phyloP scores from a whole-genome alignment of 2,888 invertebrate species.

The Hemithea aestivaria region DNA sequence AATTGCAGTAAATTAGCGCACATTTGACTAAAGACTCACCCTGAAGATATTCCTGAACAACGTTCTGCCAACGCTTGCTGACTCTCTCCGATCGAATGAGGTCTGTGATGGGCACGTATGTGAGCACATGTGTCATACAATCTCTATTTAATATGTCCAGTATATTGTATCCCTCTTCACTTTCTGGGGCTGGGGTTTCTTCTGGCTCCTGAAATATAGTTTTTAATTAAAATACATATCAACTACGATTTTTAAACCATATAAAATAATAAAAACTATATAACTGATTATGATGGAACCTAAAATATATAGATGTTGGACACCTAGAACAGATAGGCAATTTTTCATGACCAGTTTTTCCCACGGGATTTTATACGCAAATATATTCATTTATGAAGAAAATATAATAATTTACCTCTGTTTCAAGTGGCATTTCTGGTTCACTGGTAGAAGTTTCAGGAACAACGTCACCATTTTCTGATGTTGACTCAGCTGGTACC shows the following conservation, averaged over 20 bases:
- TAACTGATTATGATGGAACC: too few species aligned
- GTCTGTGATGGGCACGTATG: conserved; percentile 71
- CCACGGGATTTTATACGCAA: too few species aligned
- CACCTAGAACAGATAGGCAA: too few species aligned
- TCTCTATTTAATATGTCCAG: conserved; percentile 77
- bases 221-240: not conserved
- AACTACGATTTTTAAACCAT: not conserved
- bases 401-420: too few species aligned
- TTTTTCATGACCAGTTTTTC: too few species aligned
- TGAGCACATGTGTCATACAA: conserved; percentile 74
- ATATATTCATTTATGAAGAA: too few species aligned
- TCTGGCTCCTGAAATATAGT: conserved; percentile 11
- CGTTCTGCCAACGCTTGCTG: conserved; percentile 75
- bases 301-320: too few species aligned
- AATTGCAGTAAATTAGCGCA: too few species aligned
- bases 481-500: conserved; percentile 10
- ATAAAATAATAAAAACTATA: too few species aligned
- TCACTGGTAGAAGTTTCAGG: conserved; percentile 2
- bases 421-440: conserved; percentile 2
- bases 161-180: conserved; percentile 43
- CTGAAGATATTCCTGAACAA: conserved; percentile 72
- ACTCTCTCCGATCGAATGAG: conserved; percentile 78
- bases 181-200: conserved; percentile 8
- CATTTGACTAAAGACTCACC: conserved; percentile 43
- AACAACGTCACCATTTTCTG: conserved; percentile 3